phyloP scores from a whole-genome alignment of 2,797 vertebrate species.

The Tokudaia tokunoshimensis region DNA sequence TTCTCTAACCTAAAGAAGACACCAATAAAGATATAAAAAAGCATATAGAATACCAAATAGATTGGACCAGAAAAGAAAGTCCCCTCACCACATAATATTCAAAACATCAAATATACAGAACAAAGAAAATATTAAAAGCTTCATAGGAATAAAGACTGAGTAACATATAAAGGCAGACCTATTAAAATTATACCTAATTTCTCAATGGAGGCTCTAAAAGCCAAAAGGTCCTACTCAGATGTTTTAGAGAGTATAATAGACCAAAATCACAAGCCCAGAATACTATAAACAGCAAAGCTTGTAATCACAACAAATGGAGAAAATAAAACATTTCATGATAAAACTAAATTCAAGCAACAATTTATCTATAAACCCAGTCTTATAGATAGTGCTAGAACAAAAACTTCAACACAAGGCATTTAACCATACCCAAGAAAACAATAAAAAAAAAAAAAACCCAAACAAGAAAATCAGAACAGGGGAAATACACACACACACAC shows the following conservation, averaged over 20 bases:
- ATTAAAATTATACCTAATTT: background rate
- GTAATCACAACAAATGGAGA: background rate
- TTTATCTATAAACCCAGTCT: background rate
- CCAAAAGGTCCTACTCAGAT: background rate
- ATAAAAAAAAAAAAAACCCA: background rate
- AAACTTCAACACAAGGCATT: background rate
- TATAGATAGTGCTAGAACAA: background rate
- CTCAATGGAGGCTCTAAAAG: background rate
- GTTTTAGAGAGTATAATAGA: background rate
- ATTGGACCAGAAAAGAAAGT: background rate
- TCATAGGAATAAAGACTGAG: background rate
- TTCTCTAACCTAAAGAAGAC: background rate
- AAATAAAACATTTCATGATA: background rate
- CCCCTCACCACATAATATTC: background rate
- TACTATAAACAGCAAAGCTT: background rate
- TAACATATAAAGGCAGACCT: background rate
- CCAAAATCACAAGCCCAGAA: background rate
- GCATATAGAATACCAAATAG: background rate
- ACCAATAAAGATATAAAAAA: background rate
- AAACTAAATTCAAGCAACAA: background rate
- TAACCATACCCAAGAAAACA: background rate
- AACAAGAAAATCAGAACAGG: background rate
- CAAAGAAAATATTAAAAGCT: background rate
- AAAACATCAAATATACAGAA: background rate
- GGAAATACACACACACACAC: background rate